A percentile compares a stretch with the other conserved stretches of the same genome.
Conservation (phyloP, 2,888 invertebrate genomes). For the Disparrhopalites patrizii region DNA sequence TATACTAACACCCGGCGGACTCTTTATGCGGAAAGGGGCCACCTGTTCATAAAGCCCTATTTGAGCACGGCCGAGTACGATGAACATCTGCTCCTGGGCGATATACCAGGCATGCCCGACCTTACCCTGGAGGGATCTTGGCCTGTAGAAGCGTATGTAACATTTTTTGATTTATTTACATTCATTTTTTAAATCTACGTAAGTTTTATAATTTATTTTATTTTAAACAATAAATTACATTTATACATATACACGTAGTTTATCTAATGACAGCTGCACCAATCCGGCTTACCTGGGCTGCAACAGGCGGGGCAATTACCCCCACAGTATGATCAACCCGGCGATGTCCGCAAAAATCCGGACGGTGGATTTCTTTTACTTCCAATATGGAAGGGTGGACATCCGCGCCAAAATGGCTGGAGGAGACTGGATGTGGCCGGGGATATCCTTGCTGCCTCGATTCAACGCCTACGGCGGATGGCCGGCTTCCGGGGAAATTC, state of each 20-base stretch:
- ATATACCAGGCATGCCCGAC: conserved; percentile 45
- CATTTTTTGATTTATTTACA: neutral
- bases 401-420: conserved; percentile 65
- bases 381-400: conserved; percentile 64
- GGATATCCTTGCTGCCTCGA: conserved; percentile 67
- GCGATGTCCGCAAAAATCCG: conserved; percentile 62
- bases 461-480: conserved; percentile 63
- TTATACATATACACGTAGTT: neutral
- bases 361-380: conserved; percentile 61
- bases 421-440: conserved; percentile 69
- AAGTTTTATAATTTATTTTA: too few species aligned
- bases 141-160: conserved; percentile 59
- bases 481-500: conserved; percentile 69
- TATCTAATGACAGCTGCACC: conserved; percentile 49
- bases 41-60: conserved; percentile 54
- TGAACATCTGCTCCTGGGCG: conserved; percentile 48
- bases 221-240: neutral
- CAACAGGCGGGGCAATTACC: conserved; percentile 46
- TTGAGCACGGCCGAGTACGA: conserved; percentile 49
- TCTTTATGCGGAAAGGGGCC: conserved; percentile 60
- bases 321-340: conserved; percentile 18
- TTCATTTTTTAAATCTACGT: neutral
- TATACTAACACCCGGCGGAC: conserved; percentile 65
- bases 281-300: conserved; percentile 56
- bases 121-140: conserved; percentile 52